These are phyloP conservation scores for Macrotrachela quadricornifera DNA, from an alignment of 1,140 invertebrate species.

Conservation along the genomic window DNA sequence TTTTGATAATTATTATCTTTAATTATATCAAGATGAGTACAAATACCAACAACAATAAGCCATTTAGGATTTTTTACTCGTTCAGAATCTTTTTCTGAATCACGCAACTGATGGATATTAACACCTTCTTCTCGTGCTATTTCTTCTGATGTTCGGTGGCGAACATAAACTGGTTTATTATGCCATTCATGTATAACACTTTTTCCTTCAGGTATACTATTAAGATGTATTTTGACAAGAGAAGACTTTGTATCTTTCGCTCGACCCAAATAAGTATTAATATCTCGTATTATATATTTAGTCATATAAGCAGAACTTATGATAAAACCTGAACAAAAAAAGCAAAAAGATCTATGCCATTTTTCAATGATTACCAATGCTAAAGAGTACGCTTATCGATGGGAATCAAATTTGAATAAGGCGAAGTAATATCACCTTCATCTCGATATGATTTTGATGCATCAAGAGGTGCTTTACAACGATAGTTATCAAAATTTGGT, in stretches of 20 bases:
- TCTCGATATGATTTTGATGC: not conserved
- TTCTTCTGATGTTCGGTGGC: constrained; percentile 60
- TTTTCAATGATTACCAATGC: not conserved
- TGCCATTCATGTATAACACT: constrained; percentile 73
- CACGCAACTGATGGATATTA: constrained; percentile 48
- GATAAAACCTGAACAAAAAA: constrained; percentile 35
- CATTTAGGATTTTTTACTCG: constrained; percentile 58
- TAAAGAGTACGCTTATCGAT: not conserved
- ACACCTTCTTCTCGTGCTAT: constrained; percentile 53
- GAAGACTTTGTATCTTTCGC: constrained; percentile 74
- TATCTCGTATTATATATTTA: constrained; percentile 50
- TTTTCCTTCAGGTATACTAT: constrained; percentile 49
- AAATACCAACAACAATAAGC: constrained; percentile 78
- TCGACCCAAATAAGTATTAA: constrained; percentile 54
- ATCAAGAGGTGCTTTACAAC: not conserved
- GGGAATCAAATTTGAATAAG: constrained; percentile 4
- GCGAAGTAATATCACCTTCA: constrained; percentile 1
- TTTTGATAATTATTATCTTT: too few relatives aligned
- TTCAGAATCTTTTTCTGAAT: constrained; percentile 61
- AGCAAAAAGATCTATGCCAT: not conserved
- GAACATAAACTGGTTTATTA: constrained; percentile 85
- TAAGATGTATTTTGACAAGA: constrained; percentile 77
- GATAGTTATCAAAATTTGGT: constrained; percentile 4
- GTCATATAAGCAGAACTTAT: constrained; percentile 49
- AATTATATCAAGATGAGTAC: constrained; percentile 80